A percentile compares a stretch with the other conserved stretches of the same genome.
These are phyloP conservation scores for Molossus molossus DNA, from an alignment of 2,797 vertebrate species.

Conservation along the genomic window DNA sequence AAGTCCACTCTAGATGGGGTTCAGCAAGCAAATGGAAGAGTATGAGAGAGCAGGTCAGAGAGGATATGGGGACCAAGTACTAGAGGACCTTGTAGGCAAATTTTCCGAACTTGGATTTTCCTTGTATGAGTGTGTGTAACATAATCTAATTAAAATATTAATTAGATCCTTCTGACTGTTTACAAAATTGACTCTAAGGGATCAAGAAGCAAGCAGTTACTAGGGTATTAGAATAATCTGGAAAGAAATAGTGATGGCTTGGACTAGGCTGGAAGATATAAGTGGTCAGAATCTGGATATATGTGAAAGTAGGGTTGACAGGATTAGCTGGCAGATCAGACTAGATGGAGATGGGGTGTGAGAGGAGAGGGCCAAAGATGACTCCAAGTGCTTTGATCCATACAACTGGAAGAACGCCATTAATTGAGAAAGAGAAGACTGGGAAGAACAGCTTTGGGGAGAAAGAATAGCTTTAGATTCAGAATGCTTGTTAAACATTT, in stretches of 20 bases:
- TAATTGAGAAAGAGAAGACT: neutral
- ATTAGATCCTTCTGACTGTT: neutral
- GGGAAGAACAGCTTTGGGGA: neutral
- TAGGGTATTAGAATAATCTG: neutral
- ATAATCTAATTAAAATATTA: slow-evolving; percentile 54
- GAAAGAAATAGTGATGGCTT: slow-evolving; percentile 17
- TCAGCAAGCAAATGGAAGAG: neutral
- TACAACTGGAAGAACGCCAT: neutral
- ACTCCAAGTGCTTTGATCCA: neutral
- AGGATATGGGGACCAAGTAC: neutral
- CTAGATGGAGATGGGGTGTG: neutral
- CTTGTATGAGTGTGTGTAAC: neutral
- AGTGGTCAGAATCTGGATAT: neutral
- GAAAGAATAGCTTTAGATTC: neutral
- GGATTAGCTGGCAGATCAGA: neutral
- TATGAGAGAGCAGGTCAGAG: neutral
- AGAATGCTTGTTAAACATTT: neutral
- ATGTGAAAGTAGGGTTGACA: neutral
- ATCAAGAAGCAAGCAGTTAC: neutral
- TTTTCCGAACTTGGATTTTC: neutral
- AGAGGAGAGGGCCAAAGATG: neutral
- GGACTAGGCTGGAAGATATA: neutral
- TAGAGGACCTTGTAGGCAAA: neutral
- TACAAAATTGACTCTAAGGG: neutral
- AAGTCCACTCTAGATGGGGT: neutral